A percentile compares a stretch with the other conserved stretches of the same genome.
Evolutionary conservation across 1,140 invertebrate species (phyloP).

Genomic region (Papilio xuthus): DNA sequence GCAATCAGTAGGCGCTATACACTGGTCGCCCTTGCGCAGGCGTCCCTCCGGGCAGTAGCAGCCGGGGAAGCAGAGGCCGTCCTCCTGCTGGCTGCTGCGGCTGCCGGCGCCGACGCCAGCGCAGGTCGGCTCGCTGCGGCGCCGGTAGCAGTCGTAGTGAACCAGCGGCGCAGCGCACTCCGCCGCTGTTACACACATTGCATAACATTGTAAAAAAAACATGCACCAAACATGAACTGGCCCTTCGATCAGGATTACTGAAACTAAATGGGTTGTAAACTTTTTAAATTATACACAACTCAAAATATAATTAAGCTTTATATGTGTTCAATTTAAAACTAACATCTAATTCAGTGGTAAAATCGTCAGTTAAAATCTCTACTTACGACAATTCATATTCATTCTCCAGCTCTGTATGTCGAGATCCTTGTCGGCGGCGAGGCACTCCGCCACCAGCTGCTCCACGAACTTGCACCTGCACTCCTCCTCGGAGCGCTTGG

Average conservation of each 20-base stretch:
- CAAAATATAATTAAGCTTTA: too few relatives aligned
- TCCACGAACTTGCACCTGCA: conserved; percentile 88
- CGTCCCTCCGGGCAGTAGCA: conserved; percentile 92
- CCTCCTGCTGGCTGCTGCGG: conserved; percentile 83
- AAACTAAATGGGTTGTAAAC: background rate
- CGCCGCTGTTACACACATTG: conserved; percentile 76
- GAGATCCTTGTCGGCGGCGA: conserved; percentile 83
- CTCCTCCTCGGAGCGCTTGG: conserved; percentile 73
- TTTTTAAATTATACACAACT: too few relatives aligned
- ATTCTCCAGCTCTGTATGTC: conserved; percentile 88
- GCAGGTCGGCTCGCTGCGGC: conserved; percentile 88
- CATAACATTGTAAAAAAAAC: background rate
- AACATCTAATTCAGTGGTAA: background rate
- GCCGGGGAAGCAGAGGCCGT: conserved; percentile 88
- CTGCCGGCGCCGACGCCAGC: conserved; percentile 81
- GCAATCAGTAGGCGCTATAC: conserved; percentile 87
- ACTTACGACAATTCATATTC: conserved; percentile 85
- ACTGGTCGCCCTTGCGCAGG: conserved; percentile 86
- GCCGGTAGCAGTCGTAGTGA: conserved; percentile 90
- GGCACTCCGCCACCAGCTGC: conserved; percentile 87
- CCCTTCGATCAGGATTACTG: background rate
- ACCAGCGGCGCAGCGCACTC: conserved; percentile 87
- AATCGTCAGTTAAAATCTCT: background rate
- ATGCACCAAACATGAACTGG: background rate
- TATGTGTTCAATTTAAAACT: too few relatives aligned